These are phyloP conservation scores for Stegostoma tigrinum DNA, from an alignment of 2,113 vertebrate species.

Conservation along the genomic window DNA sequence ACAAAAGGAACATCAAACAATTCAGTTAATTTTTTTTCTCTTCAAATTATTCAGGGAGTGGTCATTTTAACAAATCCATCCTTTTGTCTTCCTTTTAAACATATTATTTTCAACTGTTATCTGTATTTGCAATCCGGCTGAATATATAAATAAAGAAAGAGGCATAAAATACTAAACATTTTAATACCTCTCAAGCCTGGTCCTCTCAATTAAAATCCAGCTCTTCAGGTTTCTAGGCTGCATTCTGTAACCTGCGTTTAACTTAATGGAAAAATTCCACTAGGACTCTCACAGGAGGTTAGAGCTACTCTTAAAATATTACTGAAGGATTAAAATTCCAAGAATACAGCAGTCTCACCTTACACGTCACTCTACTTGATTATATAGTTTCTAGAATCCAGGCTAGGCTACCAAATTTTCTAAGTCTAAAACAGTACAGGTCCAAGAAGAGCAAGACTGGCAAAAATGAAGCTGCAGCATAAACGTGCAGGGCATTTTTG, in stretches of 20 bases:
- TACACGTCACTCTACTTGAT: background rate
- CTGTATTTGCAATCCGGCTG: background rate
- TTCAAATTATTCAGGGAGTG: background rate
- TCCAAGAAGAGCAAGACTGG: background rate
- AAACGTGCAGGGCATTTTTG: background rate
- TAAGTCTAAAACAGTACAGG: background rate
- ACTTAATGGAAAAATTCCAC: background rate
- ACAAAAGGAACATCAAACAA: background rate
- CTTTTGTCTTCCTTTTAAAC: background rate
- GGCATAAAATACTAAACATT: background rate
- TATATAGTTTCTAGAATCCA: background rate
- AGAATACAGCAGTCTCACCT: background rate
- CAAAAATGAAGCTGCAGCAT: background rate
- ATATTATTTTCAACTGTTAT: background rate
- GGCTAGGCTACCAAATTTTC: background rate
- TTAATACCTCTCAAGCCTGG: background rate
- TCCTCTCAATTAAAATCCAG: background rate
- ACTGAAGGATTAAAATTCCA: background rate
- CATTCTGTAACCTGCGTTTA: background rate
- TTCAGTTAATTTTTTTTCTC: background rate
- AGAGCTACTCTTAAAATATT: background rate
- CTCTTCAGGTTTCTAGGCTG: background rate
- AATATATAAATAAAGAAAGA: background rate
- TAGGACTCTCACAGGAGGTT: background rate
- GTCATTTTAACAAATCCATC: background rate